phyloP scores from a whole-genome alignment of 2,113 vertebrate species.

The Rhea pennata region DNA sequence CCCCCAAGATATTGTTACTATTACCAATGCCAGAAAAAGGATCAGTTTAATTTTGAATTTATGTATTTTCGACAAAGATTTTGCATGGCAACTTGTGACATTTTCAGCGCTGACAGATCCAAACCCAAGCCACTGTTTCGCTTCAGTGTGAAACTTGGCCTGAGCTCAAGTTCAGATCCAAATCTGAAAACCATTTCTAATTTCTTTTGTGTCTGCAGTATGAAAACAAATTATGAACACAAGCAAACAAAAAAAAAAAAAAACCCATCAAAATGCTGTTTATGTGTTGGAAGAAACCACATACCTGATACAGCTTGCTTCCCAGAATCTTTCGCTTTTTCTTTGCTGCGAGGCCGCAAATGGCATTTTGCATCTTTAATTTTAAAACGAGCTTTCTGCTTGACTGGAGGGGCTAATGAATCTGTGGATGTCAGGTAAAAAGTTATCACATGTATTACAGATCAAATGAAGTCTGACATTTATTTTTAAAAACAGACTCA shows the following conservation, averaged over 20 bases:
- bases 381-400: slow-evolving; percentile 94
- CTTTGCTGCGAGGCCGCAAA: slow-evolving; percentile 87
- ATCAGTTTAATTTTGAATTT: background rate
- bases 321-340: slow-evolving; percentile 81
- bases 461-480: background rate
- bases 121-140: background rate
- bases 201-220: background rate
- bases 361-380: slow-evolving; percentile 96
- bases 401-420: slow-evolving; percentile 81
- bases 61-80: background rate
- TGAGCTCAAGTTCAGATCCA: background rate
- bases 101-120: background rate
- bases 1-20: background rate
- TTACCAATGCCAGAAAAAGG: background rate
- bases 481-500: background rate
- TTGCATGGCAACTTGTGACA: background rate
- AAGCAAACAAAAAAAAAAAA: background rate
- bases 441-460: background rate
- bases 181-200: background rate
- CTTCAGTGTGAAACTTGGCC: background rate
- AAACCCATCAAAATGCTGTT: background rate
- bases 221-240: background rate
- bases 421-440: slow-evolving; percentile 74
- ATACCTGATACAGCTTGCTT: slow-evolving; percentile 84
- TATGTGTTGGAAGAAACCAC: background rate